phyloP scores from a whole-genome alignment of 2,797 vertebrate genomes.

The Thaleichthys pacificus region DNA sequence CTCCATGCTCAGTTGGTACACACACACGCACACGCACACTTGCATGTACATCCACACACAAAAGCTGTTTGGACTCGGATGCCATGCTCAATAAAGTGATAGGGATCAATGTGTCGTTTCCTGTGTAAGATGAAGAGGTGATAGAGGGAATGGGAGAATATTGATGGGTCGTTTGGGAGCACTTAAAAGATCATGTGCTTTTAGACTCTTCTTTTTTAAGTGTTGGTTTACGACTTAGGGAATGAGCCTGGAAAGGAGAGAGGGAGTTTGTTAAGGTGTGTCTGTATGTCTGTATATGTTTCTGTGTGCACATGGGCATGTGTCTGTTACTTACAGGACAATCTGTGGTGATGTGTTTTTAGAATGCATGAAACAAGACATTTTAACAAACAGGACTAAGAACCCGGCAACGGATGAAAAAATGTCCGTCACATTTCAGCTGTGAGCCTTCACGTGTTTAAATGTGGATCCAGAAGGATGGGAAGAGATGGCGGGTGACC shows the following conservation, averaged over 20 bases:
- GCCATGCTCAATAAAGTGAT: background rate
- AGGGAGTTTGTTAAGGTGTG: background rate
- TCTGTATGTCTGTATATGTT: background rate
- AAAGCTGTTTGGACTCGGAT: background rate
- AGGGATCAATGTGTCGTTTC: background rate
- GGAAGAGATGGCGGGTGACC: background rate
- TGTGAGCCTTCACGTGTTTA: too few species aligned
- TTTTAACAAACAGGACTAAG: background rate
- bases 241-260: background rate
- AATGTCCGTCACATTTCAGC: too few species aligned
- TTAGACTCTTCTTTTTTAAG: background rate
- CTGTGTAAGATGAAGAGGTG: constrained; percentile 6
- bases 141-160: background rate
- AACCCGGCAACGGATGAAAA: background rate
- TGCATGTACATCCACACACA: constrained; percentile 4
- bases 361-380: background rate
- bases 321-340: background rate
- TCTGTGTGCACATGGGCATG: constrained; percentile 23
- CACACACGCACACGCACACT: constrained; percentile 9
- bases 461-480: background rate
- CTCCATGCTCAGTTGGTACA: background rate
- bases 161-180: constrained; percentile 1
- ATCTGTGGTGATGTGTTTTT: background rate
- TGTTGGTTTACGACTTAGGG: background rate
- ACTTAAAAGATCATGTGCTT: background rate